Base-by-base conservation (phyloP, 1,140 invertebrate species). In the Laupala kohalensis region DNA sequence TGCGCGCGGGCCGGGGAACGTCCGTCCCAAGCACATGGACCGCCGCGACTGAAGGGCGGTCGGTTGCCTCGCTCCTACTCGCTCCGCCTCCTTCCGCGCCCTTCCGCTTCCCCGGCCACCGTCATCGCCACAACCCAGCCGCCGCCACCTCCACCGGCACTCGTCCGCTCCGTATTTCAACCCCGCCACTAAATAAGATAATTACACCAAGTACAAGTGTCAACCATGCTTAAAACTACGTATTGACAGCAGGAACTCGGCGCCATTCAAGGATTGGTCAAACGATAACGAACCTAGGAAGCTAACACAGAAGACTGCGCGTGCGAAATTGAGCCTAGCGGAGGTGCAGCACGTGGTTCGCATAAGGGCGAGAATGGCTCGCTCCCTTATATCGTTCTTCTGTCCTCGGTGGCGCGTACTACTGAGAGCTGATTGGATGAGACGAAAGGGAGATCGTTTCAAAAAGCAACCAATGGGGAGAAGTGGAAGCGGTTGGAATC, bases 91-190 rank as follows among this genome's bases (percentile, higher is more conserved):
- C 67, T 29, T 12, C 29, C 67, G 13, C 67, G 29, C 67, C 25
- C 67, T 68, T 29, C 26, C 13, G 25, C n/a, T 29, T 19, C 29
- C 26, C 27, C 67, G 19, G 23, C 67, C 23, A n/a, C 26, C 3
- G 13, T 26, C 65, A 13, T 15, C 65, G 27, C 19, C 26, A 13
- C 67, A 29, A 81, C 70, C 82, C 81, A 53, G 80, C 82, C 73
- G 82, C 81, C 19, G 79, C 81, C 63, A 80, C 81, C 80, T 82
- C 81, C 67, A 66, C 75, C 75, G 67, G 71, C 63, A 73, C 25
- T 72, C 67, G 64, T 53, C 71, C 26, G 67, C 26, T 25, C n/a
- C 25, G 26, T 29, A 28, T 66, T 30, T 25, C 63, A n/a, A 26
- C 24, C 25, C 27, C 64, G 70, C 29, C 9, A 66, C 25, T 65